phyloP scores from a whole-genome alignment of 2,888 invertebrate genomes.

The Metellina segmentata region DNA sequence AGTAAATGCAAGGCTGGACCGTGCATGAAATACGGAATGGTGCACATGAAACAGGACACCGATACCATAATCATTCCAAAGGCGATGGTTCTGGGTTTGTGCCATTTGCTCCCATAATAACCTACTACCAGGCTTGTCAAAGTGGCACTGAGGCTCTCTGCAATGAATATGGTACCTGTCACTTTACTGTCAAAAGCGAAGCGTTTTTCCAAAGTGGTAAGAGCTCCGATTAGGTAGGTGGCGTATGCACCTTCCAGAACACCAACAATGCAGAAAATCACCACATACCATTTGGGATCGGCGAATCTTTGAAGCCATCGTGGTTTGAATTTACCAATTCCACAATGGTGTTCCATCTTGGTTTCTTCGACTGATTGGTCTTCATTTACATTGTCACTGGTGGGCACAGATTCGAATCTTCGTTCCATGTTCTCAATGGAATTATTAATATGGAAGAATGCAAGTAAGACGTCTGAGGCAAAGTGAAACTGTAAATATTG shows the following conservation, averaged over 20 bases:
- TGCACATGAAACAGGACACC: slow-evolving; percentile 72
- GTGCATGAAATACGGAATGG: slow-evolving; percentile 77
- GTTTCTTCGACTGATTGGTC: background rate
- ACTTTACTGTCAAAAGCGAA: slow-evolving; percentile 77
- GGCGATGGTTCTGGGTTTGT: slow-evolving; percentile 76
- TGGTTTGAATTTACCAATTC: slow-evolving; percentile 77
- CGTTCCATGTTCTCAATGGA: slow-evolving; percentile 17
- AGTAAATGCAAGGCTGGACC: slow-evolving; percentile 76
- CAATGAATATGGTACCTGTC: slow-evolving; percentile 77
- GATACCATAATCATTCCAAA: slow-evolving; percentile 73
- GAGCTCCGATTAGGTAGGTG: slow-evolving; percentile 76
- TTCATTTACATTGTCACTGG: background rate
- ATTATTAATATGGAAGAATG: too few species aligned
- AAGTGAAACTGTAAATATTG: too few species aligned
- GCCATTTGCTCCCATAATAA: slow-evolving; percentile 75
- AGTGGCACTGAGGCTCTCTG: slow-evolving; percentile 76
- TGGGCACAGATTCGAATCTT: slow-evolving; percentile 18
- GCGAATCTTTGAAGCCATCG: slow-evolving; percentile 77
- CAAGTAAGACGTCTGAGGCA: too few species aligned
- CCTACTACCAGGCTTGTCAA: slow-evolving; percentile 75
- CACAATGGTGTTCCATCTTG: slow-evolving; percentile 62
- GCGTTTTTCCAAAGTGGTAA: slow-evolving; percentile 77
- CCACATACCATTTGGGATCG: slow-evolving; percentile 77
- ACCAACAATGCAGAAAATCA: slow-evolving; percentile 77
- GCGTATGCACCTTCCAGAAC: slow-evolving; percentile 77